Evolutionary conservation across 2,797 vertebrate genomes (phyloP).

Genomic region (Coccyzus lansbergi): DNA sequence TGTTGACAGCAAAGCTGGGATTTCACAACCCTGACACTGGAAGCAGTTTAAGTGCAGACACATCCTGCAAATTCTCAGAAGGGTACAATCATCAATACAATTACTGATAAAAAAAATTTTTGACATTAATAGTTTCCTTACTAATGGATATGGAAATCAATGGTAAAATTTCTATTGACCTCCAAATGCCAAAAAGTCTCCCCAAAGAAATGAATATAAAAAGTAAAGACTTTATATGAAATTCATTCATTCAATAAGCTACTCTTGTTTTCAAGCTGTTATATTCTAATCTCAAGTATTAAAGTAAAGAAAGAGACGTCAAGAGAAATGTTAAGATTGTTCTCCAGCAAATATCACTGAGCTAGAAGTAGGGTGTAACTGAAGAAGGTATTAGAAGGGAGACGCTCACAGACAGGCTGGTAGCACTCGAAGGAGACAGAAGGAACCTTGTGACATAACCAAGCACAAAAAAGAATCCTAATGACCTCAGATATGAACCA

Average conservation of each 20-base stretch:
- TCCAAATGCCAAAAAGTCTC: neutral
- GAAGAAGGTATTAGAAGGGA: neutral
- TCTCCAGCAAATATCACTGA: neutral
- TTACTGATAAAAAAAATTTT: neutral
- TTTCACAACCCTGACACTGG: neutral
- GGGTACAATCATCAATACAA: neutral
- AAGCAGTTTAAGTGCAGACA: neutral
- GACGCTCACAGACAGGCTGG: neutral
- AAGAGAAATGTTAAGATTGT: neutral
- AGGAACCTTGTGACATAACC: neutral
- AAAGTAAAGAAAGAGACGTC: neutral
- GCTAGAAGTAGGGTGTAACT: neutral
- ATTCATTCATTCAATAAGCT: neutral
- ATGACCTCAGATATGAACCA: neutral
- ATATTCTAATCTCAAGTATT: neutral
- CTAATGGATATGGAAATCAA: neutral
- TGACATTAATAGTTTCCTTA: neutral
- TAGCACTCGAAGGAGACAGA: neutral
- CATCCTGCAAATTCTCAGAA: neutral
- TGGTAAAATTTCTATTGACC: neutral
- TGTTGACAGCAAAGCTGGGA: neutral
- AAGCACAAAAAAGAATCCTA: neutral
- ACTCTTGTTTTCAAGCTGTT: neutral
- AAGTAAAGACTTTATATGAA: neutral
- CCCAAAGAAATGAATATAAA: neutral